Evolutionary conservation across 2,797 vertebrate genomes (phyloP).

Genomic region (Adelosebastes latens): DNA sequence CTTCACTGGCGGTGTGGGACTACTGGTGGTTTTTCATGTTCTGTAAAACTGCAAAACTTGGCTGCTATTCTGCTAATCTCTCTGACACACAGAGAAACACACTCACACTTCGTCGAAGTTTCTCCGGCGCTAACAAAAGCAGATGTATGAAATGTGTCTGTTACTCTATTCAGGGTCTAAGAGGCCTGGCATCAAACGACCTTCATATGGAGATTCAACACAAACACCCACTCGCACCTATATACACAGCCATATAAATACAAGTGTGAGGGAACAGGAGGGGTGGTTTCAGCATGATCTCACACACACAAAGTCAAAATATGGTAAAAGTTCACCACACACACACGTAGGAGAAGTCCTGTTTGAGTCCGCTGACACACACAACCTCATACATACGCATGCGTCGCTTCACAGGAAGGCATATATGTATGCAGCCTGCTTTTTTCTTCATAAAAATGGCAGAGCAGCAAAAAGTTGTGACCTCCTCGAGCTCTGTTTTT

Average conservation of each 20-base stretch:
- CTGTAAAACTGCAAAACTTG: conserved; percentile 53
- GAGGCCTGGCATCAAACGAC: conserved; percentile 45
- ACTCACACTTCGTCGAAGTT: not conserved
- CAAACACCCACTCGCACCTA: conserved; percentile 19
- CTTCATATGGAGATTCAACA: conserved; percentile 43
- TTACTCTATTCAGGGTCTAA: conserved; percentile 44
- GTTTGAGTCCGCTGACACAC: conserved; percentile 9
- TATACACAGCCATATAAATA: conserved; percentile 10
- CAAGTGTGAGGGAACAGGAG: conserved; percentile 19
- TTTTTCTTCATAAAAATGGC: conserved; percentile 11
- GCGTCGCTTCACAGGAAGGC: conserved; percentile 11
- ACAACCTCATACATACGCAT: conserved; percentile 45
- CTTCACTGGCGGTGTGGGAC: conserved; percentile 57
- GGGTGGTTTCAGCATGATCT: not conserved
- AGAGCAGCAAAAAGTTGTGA: conserved; percentile 13
- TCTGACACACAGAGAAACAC: conserved; percentile 12
- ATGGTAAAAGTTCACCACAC: conserved; percentile 21
- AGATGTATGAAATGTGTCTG: conserved; percentile 48
- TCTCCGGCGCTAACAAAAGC: conserved; percentile 29
- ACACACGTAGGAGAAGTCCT: not conserved
- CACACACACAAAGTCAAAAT: conserved; percentile 18
- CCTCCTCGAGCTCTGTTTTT: not conserved
- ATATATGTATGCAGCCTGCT: conserved; percentile 5
- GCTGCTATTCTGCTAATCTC: conserved; percentile 49
- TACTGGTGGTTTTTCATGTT: conserved; percentile 52